Conservation (phyloP, 2,113 vertebrate genomes). For the Heptranchias perlo region DNA sequence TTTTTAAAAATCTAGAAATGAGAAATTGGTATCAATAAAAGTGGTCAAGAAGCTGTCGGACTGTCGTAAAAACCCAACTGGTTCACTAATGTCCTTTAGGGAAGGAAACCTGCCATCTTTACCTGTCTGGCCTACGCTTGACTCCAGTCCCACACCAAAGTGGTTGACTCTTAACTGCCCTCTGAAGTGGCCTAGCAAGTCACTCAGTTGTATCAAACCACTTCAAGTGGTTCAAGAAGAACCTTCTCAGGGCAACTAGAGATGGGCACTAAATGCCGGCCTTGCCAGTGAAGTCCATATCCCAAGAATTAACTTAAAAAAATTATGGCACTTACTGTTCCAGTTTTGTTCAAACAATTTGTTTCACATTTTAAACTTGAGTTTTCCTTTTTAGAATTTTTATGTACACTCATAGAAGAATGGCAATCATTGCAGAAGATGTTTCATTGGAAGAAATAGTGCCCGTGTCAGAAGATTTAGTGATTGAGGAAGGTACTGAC, state of each 20-base stretch:
- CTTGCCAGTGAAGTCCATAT: background rate
- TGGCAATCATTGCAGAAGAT: conserved; percentile 85
- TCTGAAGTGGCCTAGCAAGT: no score
- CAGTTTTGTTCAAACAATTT: background rate
- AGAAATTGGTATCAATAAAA: background rate
- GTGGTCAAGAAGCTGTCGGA: no score
- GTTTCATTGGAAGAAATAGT: conserved; percentile 75
- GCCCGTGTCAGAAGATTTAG: conserved; percentile 69
- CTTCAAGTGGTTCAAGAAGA: no score
- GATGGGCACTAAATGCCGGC: background rate
- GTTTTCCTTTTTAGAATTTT: conserved; percentile 63
- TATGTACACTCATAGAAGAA: conserved; percentile 77
- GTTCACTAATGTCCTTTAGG: no score
- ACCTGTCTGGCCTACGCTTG: no score
- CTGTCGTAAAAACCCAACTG: no score
- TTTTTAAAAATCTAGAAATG: background rate
- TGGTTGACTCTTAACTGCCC: no score
- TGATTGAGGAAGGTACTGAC: conserved; percentile 72
- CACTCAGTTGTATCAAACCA: no score
- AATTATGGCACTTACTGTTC: background rate
- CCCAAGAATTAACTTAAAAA: background rate
- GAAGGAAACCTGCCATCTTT: no score
- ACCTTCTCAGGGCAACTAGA: no score
- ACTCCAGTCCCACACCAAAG: no score
- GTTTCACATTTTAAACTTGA: background rate